Base-by-base conservation (phyloP, 2,797 vertebrate species). In the Heliangelus exortis region DNA sequence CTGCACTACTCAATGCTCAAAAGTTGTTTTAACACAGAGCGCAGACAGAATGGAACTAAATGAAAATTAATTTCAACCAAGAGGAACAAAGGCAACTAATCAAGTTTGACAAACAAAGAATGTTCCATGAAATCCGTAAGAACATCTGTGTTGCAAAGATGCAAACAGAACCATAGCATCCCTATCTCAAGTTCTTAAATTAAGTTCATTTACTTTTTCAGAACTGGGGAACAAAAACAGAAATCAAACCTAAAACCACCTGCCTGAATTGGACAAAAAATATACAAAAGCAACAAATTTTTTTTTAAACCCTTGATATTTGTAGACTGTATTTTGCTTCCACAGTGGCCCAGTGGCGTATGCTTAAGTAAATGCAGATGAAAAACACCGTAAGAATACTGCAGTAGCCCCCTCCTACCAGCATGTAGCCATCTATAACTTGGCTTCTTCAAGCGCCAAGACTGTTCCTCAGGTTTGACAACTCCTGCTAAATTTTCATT, bases 301-400 rank as follows among this genome's bases (percentile, higher is more conserved):
- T n/a, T 80, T 73, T 68, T 58, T 73, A 66, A 84, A 55, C 5
- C 16, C 22, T 53, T 48, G 53, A 33, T 72, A 75, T 9, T 7
- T 36, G 36, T 26, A 86, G 20, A n/a, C 47, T 86, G 50, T 29
- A 81, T 67, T 77, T 33, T 86, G 65, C 23, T 69, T 80, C 55
- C 69, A 72, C 1, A 8, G 80, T 57, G 3, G 23, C 54, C 74
- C 66, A 81, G 68, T 16, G 65, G 71, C 80, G 72, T 61, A 80
- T 20, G 45, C 48, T 73, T 63, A 85, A 95, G 31, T 7, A 91
- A 92, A 87, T 28, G 51, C 34, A 61, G n/a, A 75, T 63, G 39
- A 81, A 74, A 87, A 91, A 61, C 90, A 93, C 75, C 57, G 45
- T 76, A 95, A 50, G 65, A 87, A 85, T 45, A 26, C 33, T 87